Conservation (phyloP, 1,140 invertebrate species). For the Lepidotrigona ventralis region DNA sequence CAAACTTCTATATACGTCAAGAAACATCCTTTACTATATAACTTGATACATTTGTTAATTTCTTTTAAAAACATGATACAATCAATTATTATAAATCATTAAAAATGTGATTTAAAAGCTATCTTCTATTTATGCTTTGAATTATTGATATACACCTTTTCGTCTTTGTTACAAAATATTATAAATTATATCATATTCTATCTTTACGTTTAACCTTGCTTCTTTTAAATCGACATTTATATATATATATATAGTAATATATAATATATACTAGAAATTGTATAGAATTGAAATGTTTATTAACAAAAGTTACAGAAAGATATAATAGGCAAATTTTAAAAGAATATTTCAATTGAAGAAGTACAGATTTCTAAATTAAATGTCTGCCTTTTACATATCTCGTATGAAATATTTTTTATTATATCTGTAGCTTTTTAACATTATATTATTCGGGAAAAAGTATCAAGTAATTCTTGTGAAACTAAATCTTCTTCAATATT, state of each 20-base stretch:
- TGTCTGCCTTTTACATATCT: neutral
- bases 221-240: conserved; percentile 1
- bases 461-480: conserved; percentile 14
- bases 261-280: conserved; percentile 22
- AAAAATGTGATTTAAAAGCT: conserved; percentile 32
- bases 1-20: neutral
- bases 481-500: conserved; percentile 6
- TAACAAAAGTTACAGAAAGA: conserved; percentile 42
- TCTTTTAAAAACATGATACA: conserved; percentile 31
- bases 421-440: neutral
- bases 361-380: conserved; percentile 35
- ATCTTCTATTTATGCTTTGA: conserved; percentile 26
- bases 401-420: conserved; percentile 27
- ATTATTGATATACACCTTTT: conserved; percentile 3
- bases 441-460: neutral
- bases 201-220: conserved; percentile 8
- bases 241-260: neutral
- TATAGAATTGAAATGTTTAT: conserved; percentile 26
- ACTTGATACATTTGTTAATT: conserved; percentile 27
- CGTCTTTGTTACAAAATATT: conserved; percentile 39
- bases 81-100: conserved; percentile 18
- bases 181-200: conserved; percentile 35
- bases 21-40: conserved; percentile 22
- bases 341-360: conserved; percentile 23
- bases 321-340: conserved; percentile 28